These are phyloP conservation scores for Philhelius pedissequus DNA, from an alignment of 2,888 invertebrate genomes.

Conservation along the genomic window DNA sequence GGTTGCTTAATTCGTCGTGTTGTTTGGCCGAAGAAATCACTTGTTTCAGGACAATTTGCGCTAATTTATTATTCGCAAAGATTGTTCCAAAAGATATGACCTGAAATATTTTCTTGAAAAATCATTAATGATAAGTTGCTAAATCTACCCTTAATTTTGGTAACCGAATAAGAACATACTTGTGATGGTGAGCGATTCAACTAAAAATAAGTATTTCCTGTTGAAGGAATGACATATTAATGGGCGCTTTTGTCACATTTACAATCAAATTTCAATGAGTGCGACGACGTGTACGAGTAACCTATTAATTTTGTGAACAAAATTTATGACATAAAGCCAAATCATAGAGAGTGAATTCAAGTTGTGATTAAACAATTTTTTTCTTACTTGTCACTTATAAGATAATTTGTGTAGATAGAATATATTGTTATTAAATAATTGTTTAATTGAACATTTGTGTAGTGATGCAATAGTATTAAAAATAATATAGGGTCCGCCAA, in stretches of 20 bases:
- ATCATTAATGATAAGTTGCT: background rate
- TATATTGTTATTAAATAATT: no score
- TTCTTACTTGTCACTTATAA: no score
- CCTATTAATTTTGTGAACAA: no score
- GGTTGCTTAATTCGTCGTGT: background rate
- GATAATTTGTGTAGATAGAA: no score
- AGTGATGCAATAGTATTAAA: no score
- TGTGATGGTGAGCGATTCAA: background rate
- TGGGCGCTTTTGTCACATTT: no score
- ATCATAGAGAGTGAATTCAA: no score
- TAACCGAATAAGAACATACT: background rate
- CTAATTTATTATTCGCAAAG: slow-evolving; percentile 57
- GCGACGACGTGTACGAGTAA: no score
- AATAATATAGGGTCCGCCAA: no score
- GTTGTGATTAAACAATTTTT: no score
- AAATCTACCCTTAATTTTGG: background rate
- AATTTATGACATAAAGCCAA: no score
- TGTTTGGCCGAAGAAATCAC: slow-evolving; percentile 26
- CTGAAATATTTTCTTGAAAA: slow-evolving; percentile 21
- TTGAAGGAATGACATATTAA: slow-evolving; percentile 31
- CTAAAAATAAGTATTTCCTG: background rate
- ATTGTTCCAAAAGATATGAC: slow-evolving; percentile 51
- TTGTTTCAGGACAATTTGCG: slow-evolving; percentile 48
- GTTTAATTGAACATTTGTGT: no score
- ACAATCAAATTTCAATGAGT: slow-evolving; percentile 28